These are phyloP conservation scores for Platysternon megacephalum DNA, from an alignment of 2,113 vertebrate species.

Conservation along the genomic window DNA sequence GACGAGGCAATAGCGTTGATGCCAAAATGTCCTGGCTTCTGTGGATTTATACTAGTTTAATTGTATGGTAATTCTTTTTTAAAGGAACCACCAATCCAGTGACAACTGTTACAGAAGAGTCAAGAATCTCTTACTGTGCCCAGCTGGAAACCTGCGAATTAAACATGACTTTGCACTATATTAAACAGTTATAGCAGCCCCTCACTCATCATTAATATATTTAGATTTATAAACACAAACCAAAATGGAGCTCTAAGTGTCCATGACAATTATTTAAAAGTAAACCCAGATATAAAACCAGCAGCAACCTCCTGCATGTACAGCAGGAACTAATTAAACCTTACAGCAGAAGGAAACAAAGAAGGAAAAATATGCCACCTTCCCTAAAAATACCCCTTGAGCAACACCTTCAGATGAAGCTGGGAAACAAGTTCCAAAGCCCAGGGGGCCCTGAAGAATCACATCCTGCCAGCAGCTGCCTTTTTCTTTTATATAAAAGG, in stretches of 20 bases:
- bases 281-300: background rate
- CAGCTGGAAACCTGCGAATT: background rate
- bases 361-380: background rate
- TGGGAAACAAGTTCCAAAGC: background rate
- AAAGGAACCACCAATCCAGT: background rate
- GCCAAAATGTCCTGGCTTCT: background rate
- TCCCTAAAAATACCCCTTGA: background rate
- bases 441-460: background rate
- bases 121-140: rapidly evolving
- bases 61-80: background rate
- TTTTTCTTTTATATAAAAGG: background rate
- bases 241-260: background rate
- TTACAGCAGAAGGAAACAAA: background rate
- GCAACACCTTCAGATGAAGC: background rate
- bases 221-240: background rate
- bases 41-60: background rate
- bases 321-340: background rate
- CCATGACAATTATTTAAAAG: background rate
- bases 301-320: background rate
- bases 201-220: background rate
- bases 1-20: background rate
- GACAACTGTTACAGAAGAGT: background rate
- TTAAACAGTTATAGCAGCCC: background rate
- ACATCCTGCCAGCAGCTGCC: background rate
- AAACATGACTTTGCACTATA: background rate